Percentiles rank a stretch among this genome's conserved stretches.
phyloP scores from a whole-genome alignment of 1,140 invertebrate species.

The Pseudomyrmex dendroicus region DNA sequence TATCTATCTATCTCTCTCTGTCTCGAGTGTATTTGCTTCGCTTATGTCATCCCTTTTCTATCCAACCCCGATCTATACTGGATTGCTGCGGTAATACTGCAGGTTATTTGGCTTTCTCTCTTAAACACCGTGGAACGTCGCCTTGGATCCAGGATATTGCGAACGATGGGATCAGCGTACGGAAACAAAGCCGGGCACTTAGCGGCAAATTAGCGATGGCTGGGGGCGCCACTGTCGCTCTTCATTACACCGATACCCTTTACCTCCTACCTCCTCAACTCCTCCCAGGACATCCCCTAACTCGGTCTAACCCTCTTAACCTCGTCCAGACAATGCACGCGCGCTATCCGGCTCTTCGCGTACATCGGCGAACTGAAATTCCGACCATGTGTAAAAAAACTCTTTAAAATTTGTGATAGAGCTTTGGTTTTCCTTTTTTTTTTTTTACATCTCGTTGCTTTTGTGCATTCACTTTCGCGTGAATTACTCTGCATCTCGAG shows the following conservation, averaged over 20 bases:
- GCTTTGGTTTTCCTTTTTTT: background rate
- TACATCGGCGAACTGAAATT: conserved; percentile 65
- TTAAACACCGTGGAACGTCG: conserved; percentile 65
- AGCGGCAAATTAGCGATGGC: conserved; percentile 77
- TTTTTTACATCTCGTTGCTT: background rate
- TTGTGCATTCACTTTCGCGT: background rate
- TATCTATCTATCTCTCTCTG: background rate
- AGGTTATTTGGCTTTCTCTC: conserved; percentile 73
- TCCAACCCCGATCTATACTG: conserved; percentile 48
- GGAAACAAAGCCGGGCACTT: conserved; percentile 78
- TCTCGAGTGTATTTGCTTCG: conserved; percentile 9
- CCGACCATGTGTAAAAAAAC: conserved; percentile 55
- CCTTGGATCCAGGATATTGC: conserved; percentile 76
- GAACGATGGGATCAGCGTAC: conserved; percentile 74
- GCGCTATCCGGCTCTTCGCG: conserved; percentile 42
- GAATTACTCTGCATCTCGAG: background rate
- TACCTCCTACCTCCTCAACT: conserved; percentile 29
- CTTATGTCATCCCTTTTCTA: conserved; percentile 18
- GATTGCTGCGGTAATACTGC: conserved; percentile 61
- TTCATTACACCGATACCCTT: conserved; percentile 74
- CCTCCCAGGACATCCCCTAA: conserved; percentile 49
- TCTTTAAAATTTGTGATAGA: conserved; percentile 9
- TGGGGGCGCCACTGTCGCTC: conserved; percentile 73
- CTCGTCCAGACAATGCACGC: conserved; percentile 69
- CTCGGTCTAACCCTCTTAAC: conserved; percentile 69